Percentiles rank a stretch among this genome's conserved stretches.
Conservation (phyloP, 2,888 invertebrate species). For the Drosophila colorata region DNA sequence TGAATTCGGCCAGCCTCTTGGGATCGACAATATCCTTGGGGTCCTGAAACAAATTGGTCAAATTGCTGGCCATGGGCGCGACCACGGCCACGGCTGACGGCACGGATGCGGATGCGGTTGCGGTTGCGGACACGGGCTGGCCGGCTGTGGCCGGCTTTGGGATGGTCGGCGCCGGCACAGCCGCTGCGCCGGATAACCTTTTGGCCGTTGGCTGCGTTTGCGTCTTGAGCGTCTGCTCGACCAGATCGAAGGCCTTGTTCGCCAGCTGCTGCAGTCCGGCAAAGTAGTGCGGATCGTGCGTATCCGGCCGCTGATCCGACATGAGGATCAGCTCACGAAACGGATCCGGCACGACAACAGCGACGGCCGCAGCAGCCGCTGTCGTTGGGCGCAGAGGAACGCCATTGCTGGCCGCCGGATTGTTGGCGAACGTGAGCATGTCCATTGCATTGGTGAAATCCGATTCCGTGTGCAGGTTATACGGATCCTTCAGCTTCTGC, state of each 20-base stretch:
- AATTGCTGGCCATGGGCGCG: slow-evolving; percentile 62
- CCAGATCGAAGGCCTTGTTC: slow-evolving; percentile 87
- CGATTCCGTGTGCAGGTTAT: slow-evolving; percentile 80
- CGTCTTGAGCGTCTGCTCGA: slow-evolving; percentile 85
- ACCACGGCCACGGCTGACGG: slow-evolving; percentile 22
- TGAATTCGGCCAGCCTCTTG: slow-evolving; percentile 83
- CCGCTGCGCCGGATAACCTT: slow-evolving; percentile 5
- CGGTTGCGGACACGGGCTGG: slow-evolving; percentile 4
- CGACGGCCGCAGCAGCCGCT: neutral
- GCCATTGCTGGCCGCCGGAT: slow-evolving; percentile 83
- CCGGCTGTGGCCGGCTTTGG: neutral
- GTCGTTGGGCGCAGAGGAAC: slow-evolving; percentile 41
- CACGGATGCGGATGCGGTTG: slow-evolving; percentile 10
- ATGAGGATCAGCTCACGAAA: slow-evolving; percentile 88
- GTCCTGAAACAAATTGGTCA: slow-evolving; percentile 83
- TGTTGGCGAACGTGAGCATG: slow-evolving; percentile 93
- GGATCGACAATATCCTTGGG: slow-evolving; percentile 84
- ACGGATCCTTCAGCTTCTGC: slow-evolving; percentile 86
- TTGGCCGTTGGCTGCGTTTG: slow-evolving; percentile 51
- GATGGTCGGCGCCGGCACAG: neutral
- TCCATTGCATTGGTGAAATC: slow-evolving; percentile 91
- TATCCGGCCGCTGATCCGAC: slow-evolving; percentile 85
- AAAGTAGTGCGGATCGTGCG: slow-evolving; percentile 80
- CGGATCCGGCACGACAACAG: slow-evolving; percentile 86
- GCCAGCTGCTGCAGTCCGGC: slow-evolving; percentile 87